Conservation (phyloP, 1,140 invertebrate genomes). For the Tetramorium parvispinum region DNA sequence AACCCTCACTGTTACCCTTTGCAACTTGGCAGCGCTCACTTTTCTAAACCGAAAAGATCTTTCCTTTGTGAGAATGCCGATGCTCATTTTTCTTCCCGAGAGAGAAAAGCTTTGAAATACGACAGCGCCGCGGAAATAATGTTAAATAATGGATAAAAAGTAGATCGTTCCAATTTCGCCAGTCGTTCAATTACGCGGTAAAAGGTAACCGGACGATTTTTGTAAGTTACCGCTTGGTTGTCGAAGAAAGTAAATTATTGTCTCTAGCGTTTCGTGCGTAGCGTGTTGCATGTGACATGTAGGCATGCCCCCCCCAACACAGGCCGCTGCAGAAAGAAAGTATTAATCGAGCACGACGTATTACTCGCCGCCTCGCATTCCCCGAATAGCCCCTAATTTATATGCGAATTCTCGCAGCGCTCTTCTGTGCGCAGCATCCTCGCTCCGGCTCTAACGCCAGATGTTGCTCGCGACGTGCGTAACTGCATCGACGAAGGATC, state of each 20-base stretch:
- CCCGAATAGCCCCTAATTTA: constrained; percentile 72
- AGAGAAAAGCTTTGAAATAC: constrained; percentile 12
- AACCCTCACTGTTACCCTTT: constrained; percentile 19
- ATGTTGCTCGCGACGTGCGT: constrained; percentile 62
- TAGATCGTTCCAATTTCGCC: neutral
- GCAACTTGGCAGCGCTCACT: constrained; percentile 30
- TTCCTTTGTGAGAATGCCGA: constrained; percentile 1
- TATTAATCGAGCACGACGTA: constrained; percentile 65
- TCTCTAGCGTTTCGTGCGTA: neutral
- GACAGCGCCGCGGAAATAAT: neutral
- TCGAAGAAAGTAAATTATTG: neutral
- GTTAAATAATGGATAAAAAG: neutral
- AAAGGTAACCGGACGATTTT: neutral
- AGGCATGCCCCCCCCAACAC: neutral
- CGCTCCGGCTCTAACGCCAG: constrained; percentile 62
- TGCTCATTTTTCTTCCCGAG: constrained; percentile 28
- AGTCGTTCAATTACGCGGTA: neutral
- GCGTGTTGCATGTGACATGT: neutral
- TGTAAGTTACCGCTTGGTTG: neutral
- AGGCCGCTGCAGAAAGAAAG: constrained; percentile 51
- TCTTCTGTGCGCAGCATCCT: constrained; percentile 37
- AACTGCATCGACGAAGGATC: constrained; percentile 68
- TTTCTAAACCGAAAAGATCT: constrained; percentile 47
- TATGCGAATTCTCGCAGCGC: constrained; percentile 70
- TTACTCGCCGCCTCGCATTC: constrained; percentile 62